These are phyloP conservation scores for Furcula furcula DNA, from an alignment of 2,888 invertebrate species.

Conservation along the genomic window DNA sequence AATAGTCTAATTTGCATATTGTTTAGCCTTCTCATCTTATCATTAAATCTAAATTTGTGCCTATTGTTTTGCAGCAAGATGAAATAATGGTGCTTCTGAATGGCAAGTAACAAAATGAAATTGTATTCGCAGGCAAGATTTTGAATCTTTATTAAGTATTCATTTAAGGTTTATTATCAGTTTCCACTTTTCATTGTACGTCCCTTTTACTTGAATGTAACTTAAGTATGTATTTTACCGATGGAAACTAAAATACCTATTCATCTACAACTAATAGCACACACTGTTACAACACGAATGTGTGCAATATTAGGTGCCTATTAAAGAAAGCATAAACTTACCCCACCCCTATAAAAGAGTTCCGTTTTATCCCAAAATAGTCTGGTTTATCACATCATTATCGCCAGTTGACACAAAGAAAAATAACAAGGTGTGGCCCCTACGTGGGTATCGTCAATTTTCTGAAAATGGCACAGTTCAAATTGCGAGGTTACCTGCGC, in stretches of 20 bases:
- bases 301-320: too few species aligned
- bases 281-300: too few species aligned
- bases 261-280: too few species aligned
- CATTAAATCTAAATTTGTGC: too few species aligned
- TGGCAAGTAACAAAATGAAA: background rate
- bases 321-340: background rate
- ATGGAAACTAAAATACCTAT: too few species aligned
- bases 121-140: background rate
- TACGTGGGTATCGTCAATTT: constrained; percentile 42
- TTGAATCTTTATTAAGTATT: too few species aligned
- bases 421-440: constrained; percentile 50
- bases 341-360: background rate
- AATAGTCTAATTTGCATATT: too few species aligned
- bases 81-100: background rate
- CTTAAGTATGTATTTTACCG: too few species aligned
- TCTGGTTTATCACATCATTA: background rate
- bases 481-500: constrained; percentile 48
- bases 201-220: too few species aligned
- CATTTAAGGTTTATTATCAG: too few species aligned
- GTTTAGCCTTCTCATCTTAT: too few species aligned
- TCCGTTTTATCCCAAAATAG: background rate
- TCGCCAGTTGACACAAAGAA: constrained; percentile 34
- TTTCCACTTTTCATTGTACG: too few species aligned
- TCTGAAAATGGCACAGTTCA: constrained; percentile 54
- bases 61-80: background rate